Percentiles rank a stretch among this genome's conserved stretches.
Evolutionary conservation across 2,113 vertebrate genomes (phyloP).

Genomic region (Vicugna pacos): DNA sequence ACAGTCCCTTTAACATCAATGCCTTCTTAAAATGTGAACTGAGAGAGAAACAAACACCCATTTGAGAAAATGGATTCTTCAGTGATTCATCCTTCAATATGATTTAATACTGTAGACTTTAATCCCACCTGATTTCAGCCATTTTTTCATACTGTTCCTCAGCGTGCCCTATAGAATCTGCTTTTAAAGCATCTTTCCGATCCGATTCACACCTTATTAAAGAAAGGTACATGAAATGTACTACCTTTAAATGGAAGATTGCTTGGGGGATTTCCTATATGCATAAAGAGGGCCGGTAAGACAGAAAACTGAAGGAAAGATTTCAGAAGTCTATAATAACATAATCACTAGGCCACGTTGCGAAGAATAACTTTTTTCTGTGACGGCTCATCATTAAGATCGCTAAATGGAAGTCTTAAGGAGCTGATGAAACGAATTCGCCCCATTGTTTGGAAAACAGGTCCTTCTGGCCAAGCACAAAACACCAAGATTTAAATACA

Average conservation of each 20-base stretch:
- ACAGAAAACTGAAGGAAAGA: background rate
- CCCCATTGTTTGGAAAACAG: background rate
- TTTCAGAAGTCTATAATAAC: background rate
- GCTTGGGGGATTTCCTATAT: background rate
- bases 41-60: slow-evolving; percentile 3
- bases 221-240: slow-evolving; percentile 6
- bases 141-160: slow-evolving; percentile 48
- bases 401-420: background rate
- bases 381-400: slow-evolving; percentile 1
- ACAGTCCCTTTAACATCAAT: background rate
- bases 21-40: background rate
- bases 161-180: background rate
- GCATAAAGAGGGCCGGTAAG: background rate
- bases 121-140: slow-evolving; percentile 43
- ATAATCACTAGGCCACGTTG: background rate
- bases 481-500: background rate
- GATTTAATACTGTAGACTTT: background rate
- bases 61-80: background rate
- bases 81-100: background rate
- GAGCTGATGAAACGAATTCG: slow-evolving; percentile 5
- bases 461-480: slow-evolving; percentile 22
- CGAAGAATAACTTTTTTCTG: slow-evolving; percentile 58
- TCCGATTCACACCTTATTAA: slow-evolving; percentile 20
- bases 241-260: background rate
- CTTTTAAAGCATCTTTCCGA: slow-evolving; percentile 11